Percentiles rank a stretch among this genome's conserved stretches.
Evolutionary conservation across 2,113 vertebrate genomes (phyloP).

Genomic region (Neopipo cinnamomea): DNA sequence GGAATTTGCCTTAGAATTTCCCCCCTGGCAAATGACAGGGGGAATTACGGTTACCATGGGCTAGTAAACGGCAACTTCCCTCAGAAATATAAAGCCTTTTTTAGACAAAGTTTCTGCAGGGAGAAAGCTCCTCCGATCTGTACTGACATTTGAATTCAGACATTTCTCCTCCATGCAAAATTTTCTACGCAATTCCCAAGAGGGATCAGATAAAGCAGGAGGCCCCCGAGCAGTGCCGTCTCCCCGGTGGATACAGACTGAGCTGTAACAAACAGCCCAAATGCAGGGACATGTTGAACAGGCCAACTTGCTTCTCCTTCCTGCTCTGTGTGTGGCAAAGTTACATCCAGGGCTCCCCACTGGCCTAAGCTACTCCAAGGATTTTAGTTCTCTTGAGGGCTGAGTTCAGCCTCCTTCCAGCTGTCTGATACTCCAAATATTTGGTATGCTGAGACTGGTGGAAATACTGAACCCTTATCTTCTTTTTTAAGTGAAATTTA

Average conservation of each 20-base stretch:
- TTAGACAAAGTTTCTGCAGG: neutral
- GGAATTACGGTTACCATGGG: neutral
- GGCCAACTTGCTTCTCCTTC: neutral
- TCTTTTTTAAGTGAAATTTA: neutral
- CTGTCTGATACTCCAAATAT: neutral
- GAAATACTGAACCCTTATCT: neutral
- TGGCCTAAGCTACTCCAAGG: too few species aligned
- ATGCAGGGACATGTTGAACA: neutral
- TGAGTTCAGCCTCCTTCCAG: neutral
- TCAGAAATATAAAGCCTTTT: neutral
- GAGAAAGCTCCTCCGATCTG: neutral
- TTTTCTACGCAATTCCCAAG: neutral
- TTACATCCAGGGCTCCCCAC: neutral
- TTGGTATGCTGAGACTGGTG: neutral
- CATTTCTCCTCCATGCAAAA: neutral
- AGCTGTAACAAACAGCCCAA: neutral
- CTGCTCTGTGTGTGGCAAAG: neutral
- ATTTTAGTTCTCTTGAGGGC: neutral
- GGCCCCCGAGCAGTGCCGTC: neutral
- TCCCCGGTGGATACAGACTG: fast-evolving
- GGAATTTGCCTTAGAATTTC: neutral
- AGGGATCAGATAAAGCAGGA: neutral
- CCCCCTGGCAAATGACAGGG: neutral
- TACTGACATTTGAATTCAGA: neutral
- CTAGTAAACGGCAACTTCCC: neutral